Conservation (phyloP, 1,140 invertebrate species). For the Atta colombica region DNA sequence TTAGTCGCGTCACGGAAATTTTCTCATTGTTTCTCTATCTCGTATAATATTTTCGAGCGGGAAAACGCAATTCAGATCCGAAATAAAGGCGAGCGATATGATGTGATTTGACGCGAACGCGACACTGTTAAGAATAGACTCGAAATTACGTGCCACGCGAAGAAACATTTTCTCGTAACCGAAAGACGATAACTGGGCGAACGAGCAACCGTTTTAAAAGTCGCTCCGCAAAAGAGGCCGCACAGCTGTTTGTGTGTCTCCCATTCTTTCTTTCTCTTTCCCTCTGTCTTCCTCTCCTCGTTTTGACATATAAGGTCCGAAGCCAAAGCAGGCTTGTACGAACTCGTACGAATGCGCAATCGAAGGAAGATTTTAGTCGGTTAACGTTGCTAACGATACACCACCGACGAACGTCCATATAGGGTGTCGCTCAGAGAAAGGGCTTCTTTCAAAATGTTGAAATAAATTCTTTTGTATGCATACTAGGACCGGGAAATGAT, state of each 20-base stretch:
- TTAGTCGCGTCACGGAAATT: neutral
- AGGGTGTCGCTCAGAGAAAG: slow-evolving; percentile 1
- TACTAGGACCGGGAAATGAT: neutral
- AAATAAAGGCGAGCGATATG: neutral
- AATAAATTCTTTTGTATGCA: neutral
- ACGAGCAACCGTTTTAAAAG: slow-evolving; percentile 70
- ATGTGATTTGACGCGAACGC: neutral
- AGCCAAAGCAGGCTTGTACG: slow-evolving; percentile 51
- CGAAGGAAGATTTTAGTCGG: slow-evolving; percentile 59
- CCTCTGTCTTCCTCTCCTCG: slow-evolving; percentile 28
- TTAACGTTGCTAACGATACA: slow-evolving; percentile 44
- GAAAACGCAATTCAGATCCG: slow-evolving; percentile 21
- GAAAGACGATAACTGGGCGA: slow-evolving; percentile 42
- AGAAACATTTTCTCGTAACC: neutral
- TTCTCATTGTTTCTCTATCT: neutral
- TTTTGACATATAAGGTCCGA: slow-evolving; percentile 72
- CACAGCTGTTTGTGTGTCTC: slow-evolving; percentile 71
- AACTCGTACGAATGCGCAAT: slow-evolving; percentile 23
- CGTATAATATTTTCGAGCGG: neutral
- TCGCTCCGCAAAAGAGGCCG: slow-evolving; percentile 73
- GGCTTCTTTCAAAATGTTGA: neutral
- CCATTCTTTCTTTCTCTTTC: slow-evolving; percentile 12
- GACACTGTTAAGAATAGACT: neutral
- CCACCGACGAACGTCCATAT: slow-evolving; percentile 8
- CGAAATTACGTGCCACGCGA: neutral